Percentiles rank a stretch among this genome's conserved stretches.
Conservation (phyloP, 2,888 invertebrate species). For the Drosophila phalerata region DNA sequence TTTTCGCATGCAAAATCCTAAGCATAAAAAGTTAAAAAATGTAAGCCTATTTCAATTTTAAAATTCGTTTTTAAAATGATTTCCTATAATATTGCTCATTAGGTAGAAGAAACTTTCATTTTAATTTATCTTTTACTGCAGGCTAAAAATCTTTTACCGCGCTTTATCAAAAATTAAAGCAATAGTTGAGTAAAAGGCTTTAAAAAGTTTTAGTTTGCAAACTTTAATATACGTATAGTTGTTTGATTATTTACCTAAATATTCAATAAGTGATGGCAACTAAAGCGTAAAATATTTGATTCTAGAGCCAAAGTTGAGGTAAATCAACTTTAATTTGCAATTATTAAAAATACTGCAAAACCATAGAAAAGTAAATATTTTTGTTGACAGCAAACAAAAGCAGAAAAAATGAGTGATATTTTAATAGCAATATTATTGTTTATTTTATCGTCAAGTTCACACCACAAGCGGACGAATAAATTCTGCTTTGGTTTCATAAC, state of each 20-base stretch:
- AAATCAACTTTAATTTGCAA: not conserved
- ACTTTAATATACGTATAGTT: not conserved
- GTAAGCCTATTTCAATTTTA: too few species aligned
- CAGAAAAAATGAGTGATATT: not conserved
- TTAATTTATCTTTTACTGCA: not conserved
- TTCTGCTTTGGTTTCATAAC: constrained; percentile 39
- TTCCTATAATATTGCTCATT: too few species aligned
- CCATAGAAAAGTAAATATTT: constrained; percentile 11
- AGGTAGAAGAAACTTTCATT: too few species aligned
- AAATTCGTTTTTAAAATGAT: too few species aligned
- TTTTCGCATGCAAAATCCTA: too few species aligned
- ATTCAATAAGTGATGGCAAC: not conserved
- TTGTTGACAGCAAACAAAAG: constrained; percentile 11
- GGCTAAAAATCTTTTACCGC: not conserved
- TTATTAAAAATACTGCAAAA: not conserved
- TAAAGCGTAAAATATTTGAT: not conserved
- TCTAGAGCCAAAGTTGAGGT: not conserved
- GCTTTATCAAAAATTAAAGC: too few species aligned
- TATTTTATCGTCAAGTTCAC: constrained; percentile 7
- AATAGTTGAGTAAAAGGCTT: too few species aligned
- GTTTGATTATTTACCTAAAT: not conserved
- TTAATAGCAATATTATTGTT: constrained; percentile 22
- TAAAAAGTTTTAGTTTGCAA: too few species aligned
- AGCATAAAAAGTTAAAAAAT: too few species aligned
- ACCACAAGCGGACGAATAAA: not conserved